phyloP scores from a whole-genome alignment of 2,797 vertebrate species.

The Harpagifer antarcticus region DNA sequence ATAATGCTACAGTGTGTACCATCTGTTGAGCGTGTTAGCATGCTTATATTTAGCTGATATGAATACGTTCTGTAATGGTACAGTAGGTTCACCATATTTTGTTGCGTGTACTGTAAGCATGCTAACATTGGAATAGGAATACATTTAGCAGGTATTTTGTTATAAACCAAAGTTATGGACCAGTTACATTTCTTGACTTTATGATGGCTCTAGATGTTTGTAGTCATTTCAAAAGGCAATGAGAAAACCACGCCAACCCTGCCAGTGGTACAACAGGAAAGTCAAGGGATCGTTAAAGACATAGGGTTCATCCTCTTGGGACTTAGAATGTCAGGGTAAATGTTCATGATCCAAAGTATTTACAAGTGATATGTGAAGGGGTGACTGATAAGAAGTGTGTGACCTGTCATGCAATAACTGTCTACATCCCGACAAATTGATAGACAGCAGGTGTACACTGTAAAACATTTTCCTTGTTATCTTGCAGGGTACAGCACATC shows the following conservation, averaged over 20 bases:
- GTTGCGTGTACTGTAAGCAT: no score
- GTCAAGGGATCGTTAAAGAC: not conserved
- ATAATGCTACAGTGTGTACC: not conserved
- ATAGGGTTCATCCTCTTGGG: not conserved
- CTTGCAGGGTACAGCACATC: not conserved
- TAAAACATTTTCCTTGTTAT: conserved; percentile 2
- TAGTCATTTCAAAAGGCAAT: no score
- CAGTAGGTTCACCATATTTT: no score
- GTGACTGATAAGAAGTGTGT: not conserved
- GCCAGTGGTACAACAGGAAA: not conserved
- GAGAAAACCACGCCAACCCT: no score
- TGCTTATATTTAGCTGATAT: not conserved
- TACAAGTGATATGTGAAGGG: not conserved
- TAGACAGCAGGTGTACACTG: not conserved
- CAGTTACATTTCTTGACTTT: not conserved
- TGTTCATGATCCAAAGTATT: not conserved
- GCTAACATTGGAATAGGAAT: no score
- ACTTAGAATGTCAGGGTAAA: not conserved
- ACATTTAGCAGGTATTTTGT: not conserved
- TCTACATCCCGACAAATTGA: not conserved
- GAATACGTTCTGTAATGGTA: not conserved
- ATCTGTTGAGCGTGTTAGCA: not conserved
- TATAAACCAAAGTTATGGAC: no score
- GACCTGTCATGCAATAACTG: conserved; percentile 2
- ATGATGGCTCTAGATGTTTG: not conserved